Percentiles rank a stretch among this genome's conserved stretches.
Evolutionary conservation across 2,113 vertebrate genomes (phyloP).

Genomic region (Cinclus mexicanus): DNA sequence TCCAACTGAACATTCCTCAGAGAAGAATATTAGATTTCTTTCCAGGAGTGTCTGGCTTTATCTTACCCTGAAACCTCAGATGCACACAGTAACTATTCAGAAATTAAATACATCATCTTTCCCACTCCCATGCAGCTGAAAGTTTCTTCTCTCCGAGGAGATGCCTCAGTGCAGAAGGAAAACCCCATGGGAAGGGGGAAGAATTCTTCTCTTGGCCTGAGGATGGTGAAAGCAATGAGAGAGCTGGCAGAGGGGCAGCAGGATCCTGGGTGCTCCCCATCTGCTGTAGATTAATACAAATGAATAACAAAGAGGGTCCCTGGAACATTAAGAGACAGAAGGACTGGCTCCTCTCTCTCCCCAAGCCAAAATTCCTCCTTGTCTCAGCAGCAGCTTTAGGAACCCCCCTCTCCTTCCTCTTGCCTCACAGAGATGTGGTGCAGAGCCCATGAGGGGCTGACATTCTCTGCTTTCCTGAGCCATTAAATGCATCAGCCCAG

Average conservation of each 20-base stretch:
- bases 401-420: neutral
- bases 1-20: neutral
- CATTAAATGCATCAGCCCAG: neutral
- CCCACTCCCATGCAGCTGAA: neutral
- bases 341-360: neutral
- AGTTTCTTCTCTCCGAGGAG: neutral
- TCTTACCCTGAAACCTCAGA: neutral
- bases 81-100: neutral
- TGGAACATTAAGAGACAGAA: neutral
- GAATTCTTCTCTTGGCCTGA: neutral
- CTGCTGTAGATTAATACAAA: neutral
- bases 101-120: neutral
- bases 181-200: neutral
- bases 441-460: neutral
- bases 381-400: neutral
- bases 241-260: neutral
- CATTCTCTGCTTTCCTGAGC: neutral
- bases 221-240: neutral
- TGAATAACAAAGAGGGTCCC: neutral
- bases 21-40: neutral
- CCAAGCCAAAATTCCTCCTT: neutral
- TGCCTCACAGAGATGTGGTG: accelerated
- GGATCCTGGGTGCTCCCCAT: accelerated
- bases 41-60: neutral
- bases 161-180: neutral